Evolutionary conservation across 2,113 vertebrate species (phyloP).

Genomic region (Lethenteron reissneri): DNA sequence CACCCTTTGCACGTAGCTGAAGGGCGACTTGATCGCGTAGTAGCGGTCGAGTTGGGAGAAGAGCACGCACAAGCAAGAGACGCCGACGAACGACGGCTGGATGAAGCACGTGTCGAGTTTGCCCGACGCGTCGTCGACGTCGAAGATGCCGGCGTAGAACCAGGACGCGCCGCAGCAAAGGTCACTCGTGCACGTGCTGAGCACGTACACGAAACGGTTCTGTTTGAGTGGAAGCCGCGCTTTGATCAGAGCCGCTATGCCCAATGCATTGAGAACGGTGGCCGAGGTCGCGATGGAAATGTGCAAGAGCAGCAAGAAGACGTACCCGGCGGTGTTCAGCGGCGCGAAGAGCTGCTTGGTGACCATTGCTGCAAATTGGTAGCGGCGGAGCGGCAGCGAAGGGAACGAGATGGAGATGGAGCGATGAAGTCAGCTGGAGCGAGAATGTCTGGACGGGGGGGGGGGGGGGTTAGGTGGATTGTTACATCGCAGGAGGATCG

Average conservation of each 20-base stretch:
- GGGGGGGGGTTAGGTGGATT: too few species aligned
- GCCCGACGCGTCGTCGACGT: background rate
- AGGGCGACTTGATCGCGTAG: constrained; percentile 2
- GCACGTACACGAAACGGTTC: background rate
- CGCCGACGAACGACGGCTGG: background rate
- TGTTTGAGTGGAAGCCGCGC: constrained; percentile 1
- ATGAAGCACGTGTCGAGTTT: constrained; percentile 3
- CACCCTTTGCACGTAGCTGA: background rate
- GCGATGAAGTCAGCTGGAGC: too few species aligned
- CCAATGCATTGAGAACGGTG: background rate
- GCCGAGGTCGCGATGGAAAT: background rate
- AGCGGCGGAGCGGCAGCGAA: too few species aligned
- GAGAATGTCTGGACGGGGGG: too few species aligned
- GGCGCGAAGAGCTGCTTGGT: background rate
- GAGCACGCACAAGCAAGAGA: background rate
- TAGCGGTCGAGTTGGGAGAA: background rate
- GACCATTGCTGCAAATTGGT: too few species aligned
- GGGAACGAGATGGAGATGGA: too few species aligned
- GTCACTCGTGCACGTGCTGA: background rate
- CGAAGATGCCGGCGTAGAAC: constrained; percentile 4
- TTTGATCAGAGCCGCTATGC: background rate
- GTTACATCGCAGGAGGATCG: too few species aligned
- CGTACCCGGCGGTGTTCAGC: background rate
- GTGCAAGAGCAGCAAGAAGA: background rate
- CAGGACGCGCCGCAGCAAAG: background rate